phyloP scores from a whole-genome alignment of 2,113 vertebrate species.

The Helogale parvula region DNA sequence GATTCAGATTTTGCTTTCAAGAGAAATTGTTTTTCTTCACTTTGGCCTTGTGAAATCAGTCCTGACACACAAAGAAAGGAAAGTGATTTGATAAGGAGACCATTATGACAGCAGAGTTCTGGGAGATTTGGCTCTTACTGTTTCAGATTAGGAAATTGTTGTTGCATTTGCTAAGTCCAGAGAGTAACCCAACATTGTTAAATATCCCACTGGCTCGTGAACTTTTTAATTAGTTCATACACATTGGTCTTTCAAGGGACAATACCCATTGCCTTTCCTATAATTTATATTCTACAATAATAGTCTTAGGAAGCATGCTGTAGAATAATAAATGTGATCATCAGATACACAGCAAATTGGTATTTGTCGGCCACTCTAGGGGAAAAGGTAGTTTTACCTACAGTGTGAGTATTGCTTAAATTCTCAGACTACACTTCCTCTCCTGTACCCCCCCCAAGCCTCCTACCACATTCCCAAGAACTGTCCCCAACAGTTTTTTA shows the following conservation, averaged over 20 bases:
- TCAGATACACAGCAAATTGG: background rate
- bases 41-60: background rate
- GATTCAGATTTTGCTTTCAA: background rate
- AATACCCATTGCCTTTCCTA: background rate
- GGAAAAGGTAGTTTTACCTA: background rate
- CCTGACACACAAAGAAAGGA: background rate
- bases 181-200: constrained; percentile 1
- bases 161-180: background rate
- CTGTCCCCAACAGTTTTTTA: background rate
- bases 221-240: constrained; percentile 31
- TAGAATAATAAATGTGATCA: background rate
- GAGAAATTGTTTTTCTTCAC: background rate
- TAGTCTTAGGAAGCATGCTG: constrained; percentile 15
- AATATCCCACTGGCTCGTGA: background rate
- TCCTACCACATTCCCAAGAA: background rate
- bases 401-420: background rate
- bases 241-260: background rate
- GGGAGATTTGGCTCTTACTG: background rate
- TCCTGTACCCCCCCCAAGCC: background rate
- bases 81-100: constrained; percentile 26
- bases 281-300: constrained; percentile 12
- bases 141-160: constrained; percentile 42
- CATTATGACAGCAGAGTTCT: background rate
- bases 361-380: background rate
- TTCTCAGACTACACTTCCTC: background rate